phyloP scores from a whole-genome alignment of 1,140 invertebrate genomes.

The Nylanderia fulva region DNA sequence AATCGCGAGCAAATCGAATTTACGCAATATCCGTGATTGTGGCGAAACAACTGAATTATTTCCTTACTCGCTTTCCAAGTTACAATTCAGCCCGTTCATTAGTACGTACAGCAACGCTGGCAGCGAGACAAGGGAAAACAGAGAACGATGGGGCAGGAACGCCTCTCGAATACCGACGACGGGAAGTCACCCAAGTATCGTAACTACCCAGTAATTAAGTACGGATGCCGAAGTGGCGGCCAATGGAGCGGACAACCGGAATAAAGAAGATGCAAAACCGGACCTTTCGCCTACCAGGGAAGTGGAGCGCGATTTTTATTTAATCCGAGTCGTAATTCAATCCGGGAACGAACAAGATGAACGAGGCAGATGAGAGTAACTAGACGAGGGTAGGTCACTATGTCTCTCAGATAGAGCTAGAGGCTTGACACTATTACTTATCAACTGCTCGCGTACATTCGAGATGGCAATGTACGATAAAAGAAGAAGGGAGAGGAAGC shows the following conservation, averaged over 20 bases:
- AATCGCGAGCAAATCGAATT: constrained; percentile 22
- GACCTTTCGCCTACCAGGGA: constrained; percentile 35
- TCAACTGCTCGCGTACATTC: constrained; percentile 69
- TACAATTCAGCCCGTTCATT: constrained; percentile 57
- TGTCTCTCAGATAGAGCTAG: constrained; percentile 59
- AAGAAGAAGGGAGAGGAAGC: constrained; percentile 14
- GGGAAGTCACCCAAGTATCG: constrained; percentile 70
- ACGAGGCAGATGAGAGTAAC: constrained; percentile 43
- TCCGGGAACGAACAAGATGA: constrained; percentile 40
- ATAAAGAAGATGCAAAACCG: constrained; percentile 77
- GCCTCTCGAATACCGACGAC: constrained; percentile 61
- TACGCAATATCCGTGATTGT: constrained; percentile 42
- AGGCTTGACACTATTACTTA: constrained; percentile 66
- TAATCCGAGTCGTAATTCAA: constrained; percentile 75
- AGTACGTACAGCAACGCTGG: constrained; percentile 50
- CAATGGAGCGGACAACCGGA: constrained; percentile 72
- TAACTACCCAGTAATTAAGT: constrained; percentile 76
- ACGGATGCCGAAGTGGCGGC: constrained; percentile 68
- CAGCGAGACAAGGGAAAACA: constrained; percentile 41
- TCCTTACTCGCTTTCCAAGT: constrained; percentile 44
- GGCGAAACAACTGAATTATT: constrained; percentile 61
- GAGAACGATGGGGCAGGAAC: constrained; percentile 19
- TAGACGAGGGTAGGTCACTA: constrained; percentile 56
- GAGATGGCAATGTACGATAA: background rate
- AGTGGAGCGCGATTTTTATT: constrained; percentile 71